Evolutionary conservation across 2,113 vertebrate species (phyloP).

Genomic region (Capricornis sumatraensis): DNA sequence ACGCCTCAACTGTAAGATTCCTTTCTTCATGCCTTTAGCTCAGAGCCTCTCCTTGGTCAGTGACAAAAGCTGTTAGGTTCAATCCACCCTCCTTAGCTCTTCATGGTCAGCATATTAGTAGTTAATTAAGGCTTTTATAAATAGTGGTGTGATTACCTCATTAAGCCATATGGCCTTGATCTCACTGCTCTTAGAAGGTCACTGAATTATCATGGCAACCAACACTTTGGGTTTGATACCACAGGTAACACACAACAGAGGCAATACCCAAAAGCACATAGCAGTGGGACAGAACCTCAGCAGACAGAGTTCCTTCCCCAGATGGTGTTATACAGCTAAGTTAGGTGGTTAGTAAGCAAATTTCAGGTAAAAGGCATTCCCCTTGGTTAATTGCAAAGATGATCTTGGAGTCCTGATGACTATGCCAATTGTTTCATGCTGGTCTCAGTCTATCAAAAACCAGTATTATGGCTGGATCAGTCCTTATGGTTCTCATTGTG

Average conservation of each 20-base stretch:
- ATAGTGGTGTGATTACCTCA: neutral
- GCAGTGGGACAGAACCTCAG: neutral
- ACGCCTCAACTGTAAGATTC: neutral
- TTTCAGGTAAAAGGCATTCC: neutral
- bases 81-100: neutral
- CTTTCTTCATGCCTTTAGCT: neutral
- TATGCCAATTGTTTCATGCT: neutral
- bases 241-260: neutral
- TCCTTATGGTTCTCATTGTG: neutral
- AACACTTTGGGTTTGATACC: neutral
- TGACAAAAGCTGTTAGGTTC: neutral
- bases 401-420: neutral
- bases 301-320: neutral
- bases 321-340: neutral
- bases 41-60: neutral
- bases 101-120: neutral
- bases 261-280: neutral
- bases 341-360: neutral
- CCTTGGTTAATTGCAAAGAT: neutral
- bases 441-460: neutral
- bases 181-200: neutral
- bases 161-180: neutral
- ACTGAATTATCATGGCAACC: neutral
- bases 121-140: neutral
- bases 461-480: neutral